Conservation (phyloP, 1,140 invertebrate species). For the Zaprionus ornatus region DNA sequence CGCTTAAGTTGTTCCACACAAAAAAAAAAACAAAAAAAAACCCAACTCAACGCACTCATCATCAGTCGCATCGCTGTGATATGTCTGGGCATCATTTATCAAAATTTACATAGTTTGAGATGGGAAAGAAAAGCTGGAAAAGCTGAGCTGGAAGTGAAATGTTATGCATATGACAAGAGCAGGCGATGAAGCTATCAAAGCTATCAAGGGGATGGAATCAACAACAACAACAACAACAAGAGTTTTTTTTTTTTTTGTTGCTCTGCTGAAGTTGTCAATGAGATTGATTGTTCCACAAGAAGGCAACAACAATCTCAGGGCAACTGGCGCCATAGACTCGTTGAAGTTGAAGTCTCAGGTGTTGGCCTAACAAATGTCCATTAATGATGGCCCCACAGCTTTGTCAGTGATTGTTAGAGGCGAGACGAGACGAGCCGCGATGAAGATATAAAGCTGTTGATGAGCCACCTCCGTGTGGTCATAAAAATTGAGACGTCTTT, state of each 20-base stretch:
- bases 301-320: not conserved
- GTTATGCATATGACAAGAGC: constrained; percentile 70
- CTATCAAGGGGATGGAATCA: not conserved
- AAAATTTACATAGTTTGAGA: constrained; percentile 56
- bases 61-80: constrained; percentile 21
- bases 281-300: constrained; percentile 63
- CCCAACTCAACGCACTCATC: constrained; percentile 15
- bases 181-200: constrained; percentile 68
- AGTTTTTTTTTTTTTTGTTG: not conserved
- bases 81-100: constrained; percentile 62
- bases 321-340: not conserved
- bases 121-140: constrained; percentile 5
- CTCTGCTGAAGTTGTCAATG: constrained; percentile 59
- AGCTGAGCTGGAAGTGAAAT: constrained; percentile 36
- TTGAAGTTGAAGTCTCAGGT: constrained; percentile 37
- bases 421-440: not conserved
- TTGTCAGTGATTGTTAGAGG: not conserved
- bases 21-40: constrained; percentile 25
- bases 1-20: constrained; percentile 26
- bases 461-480: not conserved
- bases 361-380: constrained; percentile 50
- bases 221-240: too few species aligned
- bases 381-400: constrained; percentile 40
- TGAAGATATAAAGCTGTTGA: constrained; percentile 26
- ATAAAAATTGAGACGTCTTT: constrained; percentile 24